Evolutionary conservation across 1,140 invertebrate genomes (phyloP).

Genomic region (Bombus pascuorum): DNA sequence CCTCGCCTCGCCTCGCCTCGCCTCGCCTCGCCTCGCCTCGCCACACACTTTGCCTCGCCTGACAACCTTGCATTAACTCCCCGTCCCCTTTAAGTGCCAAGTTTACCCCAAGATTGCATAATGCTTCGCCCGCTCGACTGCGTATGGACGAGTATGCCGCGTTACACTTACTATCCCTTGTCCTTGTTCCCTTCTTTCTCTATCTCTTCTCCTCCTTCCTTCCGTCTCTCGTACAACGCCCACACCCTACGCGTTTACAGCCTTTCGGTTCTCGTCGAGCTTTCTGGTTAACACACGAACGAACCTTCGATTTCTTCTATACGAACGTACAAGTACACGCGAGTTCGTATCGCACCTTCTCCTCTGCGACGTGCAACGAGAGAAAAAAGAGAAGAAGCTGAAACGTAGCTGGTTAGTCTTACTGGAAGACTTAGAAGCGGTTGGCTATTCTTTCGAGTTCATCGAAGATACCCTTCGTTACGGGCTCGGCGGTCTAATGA

Average conservation of each 20-base stretch:
- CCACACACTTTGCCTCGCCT: constrained; percentile 48
- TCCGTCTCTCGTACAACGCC: too few species aligned
- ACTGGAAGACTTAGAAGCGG: constrained; percentile 13
- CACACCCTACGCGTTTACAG: too few species aligned
- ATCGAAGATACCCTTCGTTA: constrained; percentile 74
- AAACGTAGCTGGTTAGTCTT: not conserved
- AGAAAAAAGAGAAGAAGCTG: too few species aligned
- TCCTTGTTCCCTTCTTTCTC: not conserved
- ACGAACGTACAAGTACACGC: not conserved
- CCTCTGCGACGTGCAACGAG: not conserved
- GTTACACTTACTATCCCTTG: constrained; percentile 9
- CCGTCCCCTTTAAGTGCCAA: constrained; percentile 80
- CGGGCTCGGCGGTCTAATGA: constrained; percentile 75
- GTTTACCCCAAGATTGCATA: constrained; percentile 81
- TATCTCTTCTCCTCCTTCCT: not conserved
- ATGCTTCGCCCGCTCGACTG: constrained; percentile 67
- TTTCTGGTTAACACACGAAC: not conserved
- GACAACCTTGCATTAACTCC: constrained; percentile 79
- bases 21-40: constrained; percentile 15
- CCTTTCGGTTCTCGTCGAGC: too few species aligned
- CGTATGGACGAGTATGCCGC: constrained; percentile 49
- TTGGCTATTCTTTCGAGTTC: constrained; percentile 62
- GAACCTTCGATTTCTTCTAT: not conserved
- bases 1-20: constrained; percentile 17
- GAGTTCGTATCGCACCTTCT: not conserved